phyloP scores from a whole-genome alignment of 1,140 invertebrate genomes.

The Streblospio benedicti region DNA sequence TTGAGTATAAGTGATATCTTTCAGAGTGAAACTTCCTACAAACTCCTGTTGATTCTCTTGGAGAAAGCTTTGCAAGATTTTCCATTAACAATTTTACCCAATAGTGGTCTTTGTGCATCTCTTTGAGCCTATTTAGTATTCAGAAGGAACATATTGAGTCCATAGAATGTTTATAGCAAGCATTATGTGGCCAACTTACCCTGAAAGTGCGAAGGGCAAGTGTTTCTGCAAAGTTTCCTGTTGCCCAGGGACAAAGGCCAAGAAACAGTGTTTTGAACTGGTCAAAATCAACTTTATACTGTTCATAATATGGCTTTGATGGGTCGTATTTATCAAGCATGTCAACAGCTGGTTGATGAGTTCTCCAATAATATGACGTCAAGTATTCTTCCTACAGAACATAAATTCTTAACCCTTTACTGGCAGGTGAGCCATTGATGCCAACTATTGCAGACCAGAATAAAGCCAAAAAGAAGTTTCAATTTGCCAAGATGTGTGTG shows the following conservation, averaged over 20 bases:
- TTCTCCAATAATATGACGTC: constrained; percentile 47
- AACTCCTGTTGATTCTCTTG: too few species aligned
- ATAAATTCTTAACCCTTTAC: background rate
- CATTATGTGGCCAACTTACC: constrained; percentile 50
- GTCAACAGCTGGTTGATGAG: constrained; percentile 36
- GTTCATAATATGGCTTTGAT: constrained; percentile 63
- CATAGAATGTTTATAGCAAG: background rate
- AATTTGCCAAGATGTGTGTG: background rate
- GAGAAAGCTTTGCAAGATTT: too few species aligned
- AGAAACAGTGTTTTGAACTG: constrained; percentile 78
- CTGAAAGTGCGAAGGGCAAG: constrained; percentile 76
- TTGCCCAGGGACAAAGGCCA: constrained; percentile 79
- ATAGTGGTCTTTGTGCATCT: too few species aligned
- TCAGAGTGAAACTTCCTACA: too few species aligned
- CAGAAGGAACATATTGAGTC: too few species aligned
- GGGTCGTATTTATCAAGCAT: constrained; percentile 47
- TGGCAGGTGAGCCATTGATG: too few species aligned
- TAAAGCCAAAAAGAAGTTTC: too few species aligned
- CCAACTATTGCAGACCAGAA: too few species aligned
- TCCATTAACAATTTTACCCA: too few species aligned
- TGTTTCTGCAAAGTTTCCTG: constrained; percentile 63
- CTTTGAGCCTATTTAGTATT: too few species aligned
- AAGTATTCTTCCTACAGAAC: constrained; percentile 61
- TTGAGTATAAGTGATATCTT: too few species aligned
- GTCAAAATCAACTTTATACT: constrained; percentile 80